Conservation (phyloP, 2,888 invertebrate genomes). For the Parochlus steinenii region DNA sequence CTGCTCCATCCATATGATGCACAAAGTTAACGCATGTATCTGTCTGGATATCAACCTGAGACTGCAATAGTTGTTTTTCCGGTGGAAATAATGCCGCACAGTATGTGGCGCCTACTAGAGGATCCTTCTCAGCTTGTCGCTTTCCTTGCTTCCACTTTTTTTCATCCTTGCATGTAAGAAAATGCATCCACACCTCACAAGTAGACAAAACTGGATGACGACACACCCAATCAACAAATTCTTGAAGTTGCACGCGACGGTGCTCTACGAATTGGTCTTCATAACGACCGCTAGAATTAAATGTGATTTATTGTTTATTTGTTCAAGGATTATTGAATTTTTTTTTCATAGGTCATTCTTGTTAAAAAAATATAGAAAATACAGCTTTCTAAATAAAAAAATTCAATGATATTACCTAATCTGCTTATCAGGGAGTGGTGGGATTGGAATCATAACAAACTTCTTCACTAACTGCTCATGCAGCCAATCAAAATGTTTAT, state of each 20-base stretch:
- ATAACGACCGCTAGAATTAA: conserved; percentile 88
- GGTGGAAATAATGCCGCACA: conserved; percentile 80
- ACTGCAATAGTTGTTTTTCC: conserved; percentile 54
- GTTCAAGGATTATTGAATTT: no score
- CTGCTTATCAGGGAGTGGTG: conserved; percentile 95
- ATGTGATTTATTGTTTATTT: no score
- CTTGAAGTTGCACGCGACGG: conserved; percentile 81
- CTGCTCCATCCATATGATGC: conserved; percentile 70
- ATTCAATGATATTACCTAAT: no score
- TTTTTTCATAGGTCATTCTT: no score
- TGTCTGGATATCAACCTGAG: conserved; percentile 62
- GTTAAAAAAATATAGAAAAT: no score
- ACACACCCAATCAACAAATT: conserved; percentile 94
- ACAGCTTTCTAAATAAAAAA: no score
- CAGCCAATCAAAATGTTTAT: conserved; percentile 99
- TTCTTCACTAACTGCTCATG: conserved; percentile 88
- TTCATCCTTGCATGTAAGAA: conserved; percentile 92
- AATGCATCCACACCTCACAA: conserved; percentile 91
- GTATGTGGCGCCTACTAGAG: conserved; percentile 75
- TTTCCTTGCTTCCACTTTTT: conserved; percentile 96
- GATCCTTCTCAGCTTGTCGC: conserved; percentile 86
- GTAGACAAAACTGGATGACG: conserved; percentile 87
- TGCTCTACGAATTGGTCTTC: conserved; percentile 96
- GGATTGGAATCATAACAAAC: conserved; percentile 86
- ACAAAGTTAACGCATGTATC: conserved; percentile 73